phyloP scores from a whole-genome alignment of 2,888 invertebrate genomes.

The Uropetala carovei region DNA sequence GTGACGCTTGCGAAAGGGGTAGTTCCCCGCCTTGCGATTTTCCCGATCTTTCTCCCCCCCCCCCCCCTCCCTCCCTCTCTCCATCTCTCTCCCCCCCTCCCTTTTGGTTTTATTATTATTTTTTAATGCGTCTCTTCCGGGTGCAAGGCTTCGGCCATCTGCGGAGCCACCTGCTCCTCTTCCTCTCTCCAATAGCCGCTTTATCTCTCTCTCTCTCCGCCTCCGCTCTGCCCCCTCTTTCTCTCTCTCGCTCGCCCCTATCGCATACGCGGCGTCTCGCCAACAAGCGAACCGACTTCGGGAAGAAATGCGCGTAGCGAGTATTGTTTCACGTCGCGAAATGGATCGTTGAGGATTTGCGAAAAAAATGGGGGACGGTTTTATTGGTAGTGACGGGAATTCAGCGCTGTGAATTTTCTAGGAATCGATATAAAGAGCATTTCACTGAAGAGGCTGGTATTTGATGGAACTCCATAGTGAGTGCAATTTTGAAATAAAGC shows the following conservation, averaged over 20 bases:
- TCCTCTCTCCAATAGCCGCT: background rate
- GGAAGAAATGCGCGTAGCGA: too few relatives aligned
- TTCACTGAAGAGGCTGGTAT: too few relatives aligned
- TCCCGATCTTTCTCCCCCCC: background rate
- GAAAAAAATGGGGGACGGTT: too few relatives aligned
- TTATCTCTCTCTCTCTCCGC: background rate
- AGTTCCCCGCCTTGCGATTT: background rate
- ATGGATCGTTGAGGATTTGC: too few relatives aligned
- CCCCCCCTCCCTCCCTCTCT: background rate
- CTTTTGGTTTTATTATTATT: conserved; percentile 39
- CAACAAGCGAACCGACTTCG: too few relatives aligned
- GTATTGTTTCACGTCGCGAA: too few relatives aligned
- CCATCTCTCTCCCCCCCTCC: background rate
- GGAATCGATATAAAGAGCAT: too few relatives aligned
- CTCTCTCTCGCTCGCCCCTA: background rate
- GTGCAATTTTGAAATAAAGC: too few relatives aligned
- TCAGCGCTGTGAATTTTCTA: too few relatives aligned
- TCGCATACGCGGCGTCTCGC: too few relatives aligned
- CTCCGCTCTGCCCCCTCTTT: background rate
- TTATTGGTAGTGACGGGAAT: too few relatives aligned
- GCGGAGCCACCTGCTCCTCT: conserved; percentile 43
- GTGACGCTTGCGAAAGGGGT: conserved; percentile 8
- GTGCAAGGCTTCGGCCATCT: conserved; percentile 50
- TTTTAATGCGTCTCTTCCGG: conserved; percentile 47
- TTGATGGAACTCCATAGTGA: too few relatives aligned